Base-by-base conservation (phyloP, 2,888 invertebrate species). In the Tortrix viridana region DNA sequence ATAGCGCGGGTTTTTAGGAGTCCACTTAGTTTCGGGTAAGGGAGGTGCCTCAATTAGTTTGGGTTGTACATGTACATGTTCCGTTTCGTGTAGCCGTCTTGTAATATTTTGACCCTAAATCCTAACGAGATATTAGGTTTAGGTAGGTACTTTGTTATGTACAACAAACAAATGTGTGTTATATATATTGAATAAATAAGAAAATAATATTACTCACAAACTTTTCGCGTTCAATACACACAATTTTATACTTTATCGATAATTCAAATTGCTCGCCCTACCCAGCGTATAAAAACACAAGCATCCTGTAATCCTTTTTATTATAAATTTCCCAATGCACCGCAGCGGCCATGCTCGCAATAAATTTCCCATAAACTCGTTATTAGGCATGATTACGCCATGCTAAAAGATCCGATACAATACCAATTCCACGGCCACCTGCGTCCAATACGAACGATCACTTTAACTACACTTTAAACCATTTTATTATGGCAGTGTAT, bases 301-400 rank as follows among this genome's bases (percentile, higher is more conserved):
- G 26, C 7, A 16, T 41, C 16, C 16, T 9, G 62, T 23, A 50
- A 37, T 32, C 50, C 23, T 63, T 63, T n/a, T 60, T 55, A 48
- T 57, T 41, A 57, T 23, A 62, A 9, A 62, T 20, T 54, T 23
- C 38, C 50, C 32, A 37, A 43, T 63, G 23, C 41, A n/a, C 53
- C 38, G 37, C 56, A 47, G 22, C 56, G 22, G 52, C 46, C 46
- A 56, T 63, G 53, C 43, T 53, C 38, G 63, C 63, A 58, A 63
- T 58, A 63, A 63, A 63, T 58, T 63, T 58, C 53, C 63, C 52
- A 63, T 63, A 53, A 63, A 63, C 52, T 57, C 52, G 52, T 62
- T 63, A 63, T 63, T 58, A 63, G 58, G 47, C 26, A 63, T 58
- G 47, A 63, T 63, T 53, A 53, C 57, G 26, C 19, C 56, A 52